Evolutionary conservation across 1,140 invertebrate genomes (phyloP).

Genomic region (Hyphantria cunea): DNA sequence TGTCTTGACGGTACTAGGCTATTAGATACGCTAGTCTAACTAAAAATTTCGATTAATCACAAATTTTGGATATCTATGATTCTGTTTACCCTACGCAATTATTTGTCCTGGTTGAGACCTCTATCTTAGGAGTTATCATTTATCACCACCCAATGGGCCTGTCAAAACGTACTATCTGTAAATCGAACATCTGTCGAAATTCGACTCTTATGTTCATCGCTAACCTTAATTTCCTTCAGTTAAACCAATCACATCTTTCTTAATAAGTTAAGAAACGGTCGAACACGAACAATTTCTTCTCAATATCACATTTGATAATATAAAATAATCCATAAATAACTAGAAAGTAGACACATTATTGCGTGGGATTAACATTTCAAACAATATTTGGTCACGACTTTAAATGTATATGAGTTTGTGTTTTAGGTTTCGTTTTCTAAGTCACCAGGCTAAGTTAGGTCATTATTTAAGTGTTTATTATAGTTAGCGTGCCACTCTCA

Average conservation of each 20-base stretch:
- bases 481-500: slow-evolving; percentile 48
- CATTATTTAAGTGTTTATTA: slow-evolving; percentile 43
- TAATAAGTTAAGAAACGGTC: slow-evolving; percentile 16
- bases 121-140: too few species aligned
- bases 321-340: slow-evolving; percentile 15
- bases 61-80: too few species aligned
- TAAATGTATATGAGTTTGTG: slow-evolving; percentile 13
- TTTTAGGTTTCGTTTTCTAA: slow-evolving; percentile 33
- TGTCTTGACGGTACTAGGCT: too few species aligned
- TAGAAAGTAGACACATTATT: slow-evolving; percentile 26
- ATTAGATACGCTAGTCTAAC: too few species aligned
- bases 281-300: slow-evolving; percentile 19
- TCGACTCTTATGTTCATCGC: background rate
- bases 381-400: slow-evolving; percentile 28
- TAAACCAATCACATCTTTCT: too few species aligned
- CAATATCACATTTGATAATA: slow-evolving; percentile 17
- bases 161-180: too few species aligned
- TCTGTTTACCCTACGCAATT: too few species aligned
- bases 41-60: too few species aligned
- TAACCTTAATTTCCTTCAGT: too few species aligned
- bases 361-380: slow-evolving; percentile 24
- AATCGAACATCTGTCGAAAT: too few species aligned
- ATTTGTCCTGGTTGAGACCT: too few species aligned
- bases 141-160: too few species aligned
- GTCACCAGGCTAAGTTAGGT: slow-evolving; percentile 27